Evolutionary conservation across 1,140 invertebrate species (phyloP), one percentile per base, ranked within the genome.

Genomic region (Temnothorax curvispinosus): DNA sequence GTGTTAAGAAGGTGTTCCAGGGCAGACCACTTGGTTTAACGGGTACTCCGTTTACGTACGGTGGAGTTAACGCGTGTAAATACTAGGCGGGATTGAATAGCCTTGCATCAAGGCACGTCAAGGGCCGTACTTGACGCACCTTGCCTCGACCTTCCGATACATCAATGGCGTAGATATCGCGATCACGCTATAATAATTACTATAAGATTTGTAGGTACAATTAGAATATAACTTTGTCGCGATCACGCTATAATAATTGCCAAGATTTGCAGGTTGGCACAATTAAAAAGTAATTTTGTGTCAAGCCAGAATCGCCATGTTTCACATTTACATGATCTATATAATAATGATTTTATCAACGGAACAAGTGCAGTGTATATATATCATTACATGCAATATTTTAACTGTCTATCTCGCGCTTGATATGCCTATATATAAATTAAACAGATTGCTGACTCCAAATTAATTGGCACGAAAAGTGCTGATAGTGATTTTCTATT

Each of bases 101-200:
- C 76, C 87, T 88, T 86, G 88, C 75, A 86, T 62, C 75, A 80
- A 86, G 84, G 65, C 74, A 78, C 67, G 54, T 88, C 82, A 64
- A 86, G 87, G 32, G 56, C 41, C 58, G 64, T 75, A 81, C 75
- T 89, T 80, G 82, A 89, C 69, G 82, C 82, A 64, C 52, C 81
- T 60, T 21, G 54, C 32, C 65, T 6, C 72, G 82, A 88, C 52
- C 87, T 89, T 88, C 50, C 67, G 9, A 15, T 47, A 75, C 9
- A 13, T 60, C 60, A 65, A 15, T 84, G 62, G 44, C 74, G 27
- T 52, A 32, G 41, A 60, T 47, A 11, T 54, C 27, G 15, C 58
- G 54, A 56, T 50, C 44, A 62, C 0, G 5, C 2, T 62, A 62
- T 44, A 35, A 18, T 27, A 50, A 64, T 58, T 35, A 11, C 1